Evolutionary conservation across 1,140 invertebrate species (phyloP).

Genomic region (Cherax quadricarinatus): DNA sequence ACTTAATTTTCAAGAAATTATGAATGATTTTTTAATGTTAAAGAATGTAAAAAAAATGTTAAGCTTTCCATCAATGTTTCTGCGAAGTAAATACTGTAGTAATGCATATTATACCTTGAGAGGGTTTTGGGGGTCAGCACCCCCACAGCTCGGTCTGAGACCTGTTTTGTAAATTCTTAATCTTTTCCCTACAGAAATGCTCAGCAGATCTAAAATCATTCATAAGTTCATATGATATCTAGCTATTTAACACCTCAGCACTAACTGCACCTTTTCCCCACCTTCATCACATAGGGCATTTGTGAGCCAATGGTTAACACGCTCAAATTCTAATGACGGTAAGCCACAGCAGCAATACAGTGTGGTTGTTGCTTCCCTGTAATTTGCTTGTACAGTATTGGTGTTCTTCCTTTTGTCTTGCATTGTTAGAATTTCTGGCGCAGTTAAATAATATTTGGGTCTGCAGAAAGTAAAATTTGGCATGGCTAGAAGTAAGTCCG

Average conservation of each 20-base stretch:
- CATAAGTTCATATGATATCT: neutral
- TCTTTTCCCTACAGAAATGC: neutral
- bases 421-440: neutral
- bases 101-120: too few species aligned
- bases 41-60: too few species aligned
- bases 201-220: neutral
- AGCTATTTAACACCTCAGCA: constrained; percentile 21
- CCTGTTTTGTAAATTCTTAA: too few species aligned
- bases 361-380: constrained; percentile 48
- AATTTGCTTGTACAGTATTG: neutral
- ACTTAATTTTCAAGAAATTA: neutral
- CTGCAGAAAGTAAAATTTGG: neutral
- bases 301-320: constrained; percentile 71
- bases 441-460: neutral
- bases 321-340: constrained; percentile 70
- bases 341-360: constrained; percentile 61
- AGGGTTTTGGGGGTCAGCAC: too few species aligned
- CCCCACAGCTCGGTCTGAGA: too few species aligned
- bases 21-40: neutral
- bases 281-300: constrained; percentile 43
- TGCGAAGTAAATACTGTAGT: too few species aligned
- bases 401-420: neutral
- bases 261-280: constrained; percentile 62
- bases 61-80: too few species aligned
- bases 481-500: neutral